phyloP scores from a whole-genome alignment of 2,113 vertebrate species.

The Ginglymostoma cirratum region DNA sequence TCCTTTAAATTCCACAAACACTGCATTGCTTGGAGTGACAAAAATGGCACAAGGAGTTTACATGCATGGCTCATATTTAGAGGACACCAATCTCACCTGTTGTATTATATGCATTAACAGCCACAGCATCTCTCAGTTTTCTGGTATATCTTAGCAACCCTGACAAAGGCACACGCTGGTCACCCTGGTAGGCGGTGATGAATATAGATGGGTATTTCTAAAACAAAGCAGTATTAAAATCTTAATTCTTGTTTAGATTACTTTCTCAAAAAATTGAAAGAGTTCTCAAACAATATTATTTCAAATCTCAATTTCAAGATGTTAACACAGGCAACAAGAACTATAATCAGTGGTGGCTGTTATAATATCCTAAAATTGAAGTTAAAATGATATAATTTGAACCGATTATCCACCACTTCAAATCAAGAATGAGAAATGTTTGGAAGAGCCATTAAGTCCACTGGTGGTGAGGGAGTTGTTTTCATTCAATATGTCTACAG shows the following conservation, averaged over 20 bases:
- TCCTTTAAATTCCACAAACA: not conserved
- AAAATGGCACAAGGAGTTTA: not conserved
- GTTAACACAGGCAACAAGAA: not conserved
- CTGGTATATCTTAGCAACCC: constrained; percentile 71
- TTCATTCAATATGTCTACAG: not conserved
- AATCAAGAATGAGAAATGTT: not conserved
- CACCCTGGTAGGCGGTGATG: constrained; percentile 76
- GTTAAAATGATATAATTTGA: not conserved
- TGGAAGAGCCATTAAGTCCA: not conserved
- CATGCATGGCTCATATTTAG: not conserved
- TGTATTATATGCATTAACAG: constrained; percentile 45
- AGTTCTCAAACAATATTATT: not conserved
- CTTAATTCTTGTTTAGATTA: not conserved
- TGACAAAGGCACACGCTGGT: constrained; percentile 66
- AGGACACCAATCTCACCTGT: constrained; percentile 44
- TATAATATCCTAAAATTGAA: not conserved
- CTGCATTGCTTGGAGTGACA: not conserved
- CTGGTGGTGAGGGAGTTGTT: not conserved
- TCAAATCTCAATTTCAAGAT: not conserved
- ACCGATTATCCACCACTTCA: not conserved
- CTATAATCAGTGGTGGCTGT: not conserved
- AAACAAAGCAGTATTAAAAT: constrained; percentile 32
- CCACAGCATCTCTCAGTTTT: constrained; percentile 61
- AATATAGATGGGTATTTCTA: constrained; percentile 82
- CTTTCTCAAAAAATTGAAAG: not conserved